A percentile compares a stretch with the other conserved stretches of the same genome.
These are phyloP conservation scores for Rhabditophanes sp. DNA, from an alignment of 2,888 invertebrate species.

Conservation along the genomic window DNA sequence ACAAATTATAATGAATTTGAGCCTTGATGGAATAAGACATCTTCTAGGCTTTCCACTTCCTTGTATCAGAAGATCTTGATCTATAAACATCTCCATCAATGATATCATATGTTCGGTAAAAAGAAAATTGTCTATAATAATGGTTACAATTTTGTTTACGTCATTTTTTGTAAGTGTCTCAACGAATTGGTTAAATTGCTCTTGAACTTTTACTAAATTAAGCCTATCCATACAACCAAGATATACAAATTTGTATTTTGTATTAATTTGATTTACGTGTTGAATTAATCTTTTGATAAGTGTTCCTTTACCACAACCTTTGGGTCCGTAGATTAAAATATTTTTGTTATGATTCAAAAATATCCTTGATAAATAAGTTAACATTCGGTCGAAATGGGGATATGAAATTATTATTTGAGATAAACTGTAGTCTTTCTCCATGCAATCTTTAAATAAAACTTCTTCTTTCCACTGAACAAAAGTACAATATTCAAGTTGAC, in stretches of 20 bases:
- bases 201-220: conserved; percentile 20
- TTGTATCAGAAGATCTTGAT: conserved; percentile 16
- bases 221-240: conserved; percentile 19
- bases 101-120: conserved; percentile 22
- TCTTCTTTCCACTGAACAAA: too few relatives aligned
- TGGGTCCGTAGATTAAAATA: conserved; percentile 23
- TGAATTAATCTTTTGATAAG: conserved; percentile 8
- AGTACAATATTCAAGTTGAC: too few relatives aligned
- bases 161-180: conserved; percentile 6
- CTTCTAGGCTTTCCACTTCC: conserved; percentile 14
- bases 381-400: conserved; percentile 22
- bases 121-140: conserved; percentile 13
- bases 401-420: conserved; percentile 12
- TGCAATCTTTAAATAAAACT: too few relatives aligned
- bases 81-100: conserved; percentile 27
- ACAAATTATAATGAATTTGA: too few relatives aligned
- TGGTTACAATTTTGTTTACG: conserved; percentile 3
- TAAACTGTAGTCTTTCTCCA: conserved; percentile 9
- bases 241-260: conserved; percentile 10
- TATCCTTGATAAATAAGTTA: conserved; percentile 18
- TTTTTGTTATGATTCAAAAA: conserved; percentile 15
- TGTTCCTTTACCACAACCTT: conserved; percentile 17
- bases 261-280: conserved; percentile 9
- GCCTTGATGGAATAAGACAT: too few relatives aligned
- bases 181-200: conserved; percentile 15